Conservation (phyloP, 1,140 invertebrate genomes). For the Drosophila punjabiensis region DNA sequence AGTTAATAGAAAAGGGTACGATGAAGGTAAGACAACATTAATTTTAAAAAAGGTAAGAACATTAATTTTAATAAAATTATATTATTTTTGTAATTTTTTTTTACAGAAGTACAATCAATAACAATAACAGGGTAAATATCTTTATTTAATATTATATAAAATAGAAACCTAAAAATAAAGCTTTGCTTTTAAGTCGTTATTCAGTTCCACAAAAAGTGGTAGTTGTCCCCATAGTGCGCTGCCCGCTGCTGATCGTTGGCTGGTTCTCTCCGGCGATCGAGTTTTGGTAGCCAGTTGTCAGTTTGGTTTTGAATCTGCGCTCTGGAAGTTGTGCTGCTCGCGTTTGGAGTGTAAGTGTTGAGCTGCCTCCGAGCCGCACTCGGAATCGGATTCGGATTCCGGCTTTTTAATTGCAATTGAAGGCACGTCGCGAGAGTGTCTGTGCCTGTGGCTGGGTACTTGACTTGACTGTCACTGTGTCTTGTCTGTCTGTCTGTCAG, state of each 20-base stretch:
- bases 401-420: constrained; percentile 80
- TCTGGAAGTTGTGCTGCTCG: constrained; percentile 67
- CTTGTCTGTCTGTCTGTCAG: constrained; percentile 10
- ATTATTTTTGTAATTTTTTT: too few relatives aligned
- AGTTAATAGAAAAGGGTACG: too few relatives aligned
- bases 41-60: too few relatives aligned
- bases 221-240: background rate
- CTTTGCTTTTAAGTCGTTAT: background rate
- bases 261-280: constrained; percentile 75
- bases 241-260: constrained; percentile 29
- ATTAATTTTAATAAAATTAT: too few relatives aligned
- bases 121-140: too few relatives aligned
- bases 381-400: constrained; percentile 61
- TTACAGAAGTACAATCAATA: too few relatives aligned
- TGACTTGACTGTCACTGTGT: constrained; percentile 10
- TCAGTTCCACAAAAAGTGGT: background rate
- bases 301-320: constrained; percentile 71
- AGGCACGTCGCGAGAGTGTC: constrained; percentile 62
- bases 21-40: too few relatives aligned
- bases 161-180: background rate
- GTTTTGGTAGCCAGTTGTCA: constrained; percentile 74
- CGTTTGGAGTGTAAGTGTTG: constrained; percentile 67
- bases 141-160: too few relatives aligned
- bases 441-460: constrained; percentile 32
- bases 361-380: constrained; percentile 21